A percentile compares a stretch with the other conserved stretches of the same genome.
These are phyloP conservation scores for Pantelozetes paolii DNA, from an alignment of 2,888 invertebrate species.

Conservation along the genomic window DNA sequence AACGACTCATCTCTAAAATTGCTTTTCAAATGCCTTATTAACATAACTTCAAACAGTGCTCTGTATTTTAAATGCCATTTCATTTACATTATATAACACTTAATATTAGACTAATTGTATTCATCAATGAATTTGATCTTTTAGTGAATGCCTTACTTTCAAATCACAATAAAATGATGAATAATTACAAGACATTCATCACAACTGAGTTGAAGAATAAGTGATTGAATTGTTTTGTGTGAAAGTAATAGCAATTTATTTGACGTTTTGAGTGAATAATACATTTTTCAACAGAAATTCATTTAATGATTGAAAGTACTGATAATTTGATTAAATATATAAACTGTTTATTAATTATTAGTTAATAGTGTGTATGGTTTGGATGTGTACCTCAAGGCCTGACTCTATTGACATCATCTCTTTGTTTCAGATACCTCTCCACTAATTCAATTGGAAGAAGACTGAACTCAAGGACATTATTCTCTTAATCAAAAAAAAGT, in stretches of 20 bases:
- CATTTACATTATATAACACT: background rate
- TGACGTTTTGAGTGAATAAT: no score
- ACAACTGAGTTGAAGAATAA: background rate
- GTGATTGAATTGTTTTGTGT: no score
- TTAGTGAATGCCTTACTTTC: background rate
- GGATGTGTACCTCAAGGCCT: background rate
- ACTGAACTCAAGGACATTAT: slow-evolving; percentile 5
- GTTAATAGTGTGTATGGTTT: background rate
- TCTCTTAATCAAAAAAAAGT: background rate
- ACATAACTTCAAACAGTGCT: no score
- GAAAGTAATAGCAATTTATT: no score
- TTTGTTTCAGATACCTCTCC: slow-evolving; percentile 15
- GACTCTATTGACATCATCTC: slow-evolving; percentile 18
- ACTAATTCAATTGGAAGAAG: background rate
- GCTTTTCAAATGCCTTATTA: no score
- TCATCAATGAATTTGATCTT: no score
- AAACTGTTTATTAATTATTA: no score
- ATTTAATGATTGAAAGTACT: no score
- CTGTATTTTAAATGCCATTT: background rate
- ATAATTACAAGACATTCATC: background rate
- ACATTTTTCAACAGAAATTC: no score
- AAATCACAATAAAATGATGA: background rate
- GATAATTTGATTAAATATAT: no score
- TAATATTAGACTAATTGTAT: no score
- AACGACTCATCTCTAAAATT: no score